Base-by-base conservation (phyloP, 2,113 vertebrate species). In the Microcebus griseorufus region DNA sequence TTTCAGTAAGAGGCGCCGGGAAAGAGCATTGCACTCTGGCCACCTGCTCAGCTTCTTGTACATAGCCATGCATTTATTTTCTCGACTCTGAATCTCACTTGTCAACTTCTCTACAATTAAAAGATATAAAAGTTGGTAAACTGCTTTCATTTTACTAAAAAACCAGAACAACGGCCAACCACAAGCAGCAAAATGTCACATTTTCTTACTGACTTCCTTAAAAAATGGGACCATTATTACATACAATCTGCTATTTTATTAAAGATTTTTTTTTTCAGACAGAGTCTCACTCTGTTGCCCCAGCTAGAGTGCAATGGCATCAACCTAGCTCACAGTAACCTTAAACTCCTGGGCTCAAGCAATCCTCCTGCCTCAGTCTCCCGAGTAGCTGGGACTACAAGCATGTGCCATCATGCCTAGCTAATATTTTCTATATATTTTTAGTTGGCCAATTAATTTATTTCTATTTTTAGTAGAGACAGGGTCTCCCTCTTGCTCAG, bases 21-120 rank as follows among this genome's bases (percentile, higher is more conserved):
- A 99, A 91, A 99, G 98, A 1, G 99, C 99, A 0, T 99, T 99
- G 96, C 99, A 99, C 98, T 99, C 99, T 0, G 99, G 99, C 99
- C 99, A 99, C 96, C 98, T 98, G 93, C 99, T 98, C 64, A 99
- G 99, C 86, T 99, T 99, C 98, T 99, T 99, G 98, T 99, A 99
- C 97, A 99, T 99, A 87, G 99, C 99, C 99, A 99, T 99, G 94
- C 99, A 99, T 95, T 99, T 99, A 97, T 98, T 99, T 97, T 99
- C 99, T 29, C 99, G 99, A 98, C 99, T 99, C 98, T 99, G 99
- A 90, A 99, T 99, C 98, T 99, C 99, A 34, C 99, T 99, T 51
- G 99, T 99, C 98, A 99, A 98, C 98, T 99, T 99, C 98, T 99
- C 99, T 99, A 98, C 9, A 97, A 98, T 95, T 58, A 89, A 92